Evolutionary conservation across 2,888 invertebrate genomes (phyloP).

Genomic region (Opisthograptis luteolata): DNA sequence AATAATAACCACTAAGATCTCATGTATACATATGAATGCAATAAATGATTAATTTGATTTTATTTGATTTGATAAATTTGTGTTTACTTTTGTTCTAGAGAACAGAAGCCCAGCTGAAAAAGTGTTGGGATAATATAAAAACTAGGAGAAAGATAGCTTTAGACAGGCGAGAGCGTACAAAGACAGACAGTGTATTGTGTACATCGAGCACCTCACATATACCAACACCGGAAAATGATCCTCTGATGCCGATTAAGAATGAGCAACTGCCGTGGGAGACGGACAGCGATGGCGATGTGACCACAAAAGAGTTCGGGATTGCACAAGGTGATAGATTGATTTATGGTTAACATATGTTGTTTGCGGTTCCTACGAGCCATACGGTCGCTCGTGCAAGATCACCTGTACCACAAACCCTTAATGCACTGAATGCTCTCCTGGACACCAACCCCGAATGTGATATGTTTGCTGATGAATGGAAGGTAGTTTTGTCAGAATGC

Average conservation of each 20-base stretch:
- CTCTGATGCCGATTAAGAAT: slow-evolving; percentile 5
- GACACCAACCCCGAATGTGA: too few species aligned
- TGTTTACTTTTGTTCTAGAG: slow-evolving; percentile 9
- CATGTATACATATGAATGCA: too few species aligned
- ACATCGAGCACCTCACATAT: background rate
- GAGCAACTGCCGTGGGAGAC: background rate
- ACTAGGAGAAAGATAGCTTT: background rate
- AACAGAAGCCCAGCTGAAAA: slow-evolving; percentile 8
- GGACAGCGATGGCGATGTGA: background rate
- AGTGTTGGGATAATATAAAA: slow-evolving; percentile 19
- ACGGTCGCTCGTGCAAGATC: too few species aligned
- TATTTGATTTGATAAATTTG: background rate
- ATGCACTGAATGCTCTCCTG: too few species aligned
- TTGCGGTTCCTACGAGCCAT: too few species aligned
- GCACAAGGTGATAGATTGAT: background rate
- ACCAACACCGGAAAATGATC: background rate
- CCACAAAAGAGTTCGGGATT: background rate
- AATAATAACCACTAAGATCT: too few species aligned
- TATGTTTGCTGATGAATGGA: too few species aligned
- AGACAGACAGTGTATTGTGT: background rate
- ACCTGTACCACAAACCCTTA: too few species aligned
- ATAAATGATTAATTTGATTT: background rate
- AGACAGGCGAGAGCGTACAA: too few species aligned
- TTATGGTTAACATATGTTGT: too few species aligned
- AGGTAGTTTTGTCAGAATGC: too few species aligned